A percentile compares a stretch with the other conserved stretches of the same genome.
phyloP scores from a whole-genome alignment of 64 coral and sea anemone genomes.

The Dendrophyllia cribrosa region DNA sequence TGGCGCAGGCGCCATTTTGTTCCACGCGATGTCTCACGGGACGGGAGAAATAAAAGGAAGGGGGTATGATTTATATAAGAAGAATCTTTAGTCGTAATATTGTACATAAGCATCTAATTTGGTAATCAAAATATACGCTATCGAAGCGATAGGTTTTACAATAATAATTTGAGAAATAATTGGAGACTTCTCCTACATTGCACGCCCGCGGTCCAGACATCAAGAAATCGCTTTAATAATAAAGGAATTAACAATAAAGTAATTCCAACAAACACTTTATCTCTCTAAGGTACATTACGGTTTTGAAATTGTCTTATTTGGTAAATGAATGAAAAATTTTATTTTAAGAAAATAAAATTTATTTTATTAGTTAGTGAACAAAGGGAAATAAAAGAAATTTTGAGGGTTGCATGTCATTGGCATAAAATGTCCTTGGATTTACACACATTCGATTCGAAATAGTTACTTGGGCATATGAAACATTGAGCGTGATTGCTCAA shows the following conservation, averaged over 20 bases:
- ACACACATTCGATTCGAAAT: background rate
- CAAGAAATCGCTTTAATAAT: background rate
- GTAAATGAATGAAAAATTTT: conserved; percentile 5
- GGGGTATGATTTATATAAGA: no score
- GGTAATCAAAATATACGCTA: background rate
- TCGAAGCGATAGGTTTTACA: background rate
- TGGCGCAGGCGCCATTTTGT: conserved; percentile 50
- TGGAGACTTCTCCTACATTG: background rate
- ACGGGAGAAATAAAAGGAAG: background rate
- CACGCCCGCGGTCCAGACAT: background rate
- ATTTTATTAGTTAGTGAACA: conserved; percentile 11
- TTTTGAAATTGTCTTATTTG: background rate
- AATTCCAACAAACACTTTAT: background rate
- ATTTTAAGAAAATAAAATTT: conserved; percentile 24
- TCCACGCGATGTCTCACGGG: background rate
- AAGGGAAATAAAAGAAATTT: background rate
- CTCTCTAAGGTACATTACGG: background rate
- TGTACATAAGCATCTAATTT: background rate
- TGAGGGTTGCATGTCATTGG: background rate
- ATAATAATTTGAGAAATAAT: background rate
- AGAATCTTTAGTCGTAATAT: background rate
- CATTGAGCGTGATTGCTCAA: background rate
- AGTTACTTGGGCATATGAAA: background rate
- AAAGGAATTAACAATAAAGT: background rate
- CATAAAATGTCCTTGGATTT: background rate